Conservation (phyloP, 2,113 vertebrate genomes). For the Collichthys lucidus region DNA sequence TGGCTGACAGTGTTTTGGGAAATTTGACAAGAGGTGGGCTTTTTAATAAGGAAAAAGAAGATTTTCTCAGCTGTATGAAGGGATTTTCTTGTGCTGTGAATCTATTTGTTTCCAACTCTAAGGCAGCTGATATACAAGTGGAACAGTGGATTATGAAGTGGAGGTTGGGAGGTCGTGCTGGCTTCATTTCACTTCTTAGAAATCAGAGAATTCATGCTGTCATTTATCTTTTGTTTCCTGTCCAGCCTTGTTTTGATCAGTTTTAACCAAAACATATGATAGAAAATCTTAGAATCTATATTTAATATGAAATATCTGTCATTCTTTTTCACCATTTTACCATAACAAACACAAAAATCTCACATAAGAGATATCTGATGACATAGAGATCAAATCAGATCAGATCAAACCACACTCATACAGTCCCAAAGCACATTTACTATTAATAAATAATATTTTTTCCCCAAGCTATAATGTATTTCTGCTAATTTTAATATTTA, state of each 20-base stretch:
- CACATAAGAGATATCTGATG: too few species aligned
- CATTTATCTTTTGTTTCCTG: neutral
- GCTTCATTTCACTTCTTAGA: neutral
- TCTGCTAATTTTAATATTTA: neutral
- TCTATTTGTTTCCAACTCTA: neutral
- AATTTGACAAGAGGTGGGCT: conserved; percentile 60
- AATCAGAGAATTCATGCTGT: neutral
- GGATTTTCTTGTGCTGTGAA: conserved; percentile 13
- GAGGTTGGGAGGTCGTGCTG: neutral
- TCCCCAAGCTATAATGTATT: neutral
- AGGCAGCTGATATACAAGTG: neutral
- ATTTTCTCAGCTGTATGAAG: conserved; percentile 14
- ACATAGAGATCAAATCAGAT: too few species aligned
- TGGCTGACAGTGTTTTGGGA: conserved; percentile 61
- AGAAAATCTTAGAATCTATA: too few species aligned
- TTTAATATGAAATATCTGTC: neutral
- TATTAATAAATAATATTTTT: neutral
- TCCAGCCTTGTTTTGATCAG: neutral
- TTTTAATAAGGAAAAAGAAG: conserved; percentile 35
- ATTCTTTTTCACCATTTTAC: neutral
- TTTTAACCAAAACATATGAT: too few species aligned
- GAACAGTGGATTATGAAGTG: neutral
- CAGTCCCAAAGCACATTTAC: neutral
- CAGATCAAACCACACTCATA: neutral
- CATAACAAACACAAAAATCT: neutral